phyloP scores from a whole-genome alignment of 2,797 vertebrate species.

The Cyclura pinguis region DNA sequence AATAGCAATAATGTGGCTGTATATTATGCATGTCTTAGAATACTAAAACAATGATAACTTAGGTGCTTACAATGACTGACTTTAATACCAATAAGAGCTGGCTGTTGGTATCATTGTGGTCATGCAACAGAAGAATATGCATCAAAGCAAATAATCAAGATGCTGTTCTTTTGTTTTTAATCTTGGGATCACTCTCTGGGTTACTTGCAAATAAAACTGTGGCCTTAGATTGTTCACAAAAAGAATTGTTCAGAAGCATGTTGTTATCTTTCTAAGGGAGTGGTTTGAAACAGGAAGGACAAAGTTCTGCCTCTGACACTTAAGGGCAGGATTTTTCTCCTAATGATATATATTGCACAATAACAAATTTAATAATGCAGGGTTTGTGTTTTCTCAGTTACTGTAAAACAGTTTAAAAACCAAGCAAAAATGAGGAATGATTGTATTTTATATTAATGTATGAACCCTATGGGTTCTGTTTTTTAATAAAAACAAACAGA shows the following conservation, averaged over 20 bases:
- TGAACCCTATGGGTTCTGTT: conserved; percentile 83
- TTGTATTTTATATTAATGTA: conserved; percentile 82
- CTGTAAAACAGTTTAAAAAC: conserved; percentile 77
- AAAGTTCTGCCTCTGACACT: conserved; percentile 64
- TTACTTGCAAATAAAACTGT: conserved; percentile 73
- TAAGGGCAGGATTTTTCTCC: conserved; percentile 68
- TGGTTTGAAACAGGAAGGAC: conserved; percentile 57
- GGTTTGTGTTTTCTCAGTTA: conserved; percentile 74
- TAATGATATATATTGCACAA: conserved; percentile 76
- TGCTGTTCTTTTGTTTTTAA: conserved; percentile 42
- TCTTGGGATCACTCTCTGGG: conserved; percentile 39
- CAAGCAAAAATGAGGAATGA: conserved; percentile 71
- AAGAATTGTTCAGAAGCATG: conserved; percentile 68
- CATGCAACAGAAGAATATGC: conserved; percentile 33
- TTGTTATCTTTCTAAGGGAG: conserved; percentile 57
- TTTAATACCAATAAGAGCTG: conserved; percentile 35
- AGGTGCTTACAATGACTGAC: conserved; percentile 58
- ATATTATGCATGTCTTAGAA: conserved; percentile 67
- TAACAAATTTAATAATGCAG: conserved; percentile 72
- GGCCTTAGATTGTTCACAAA: conserved; percentile 78
- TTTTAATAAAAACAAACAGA: conserved; percentile 80
- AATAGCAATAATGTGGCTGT: conserved; percentile 50
- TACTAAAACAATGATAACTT: conserved; percentile 50
- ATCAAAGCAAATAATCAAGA: conserved; percentile 60
- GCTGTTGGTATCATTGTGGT: conserved; percentile 46